Evolutionary conservation across 2,797 vertebrate species (phyloP).

Genomic region (Anguilla anguilla): DNA sequence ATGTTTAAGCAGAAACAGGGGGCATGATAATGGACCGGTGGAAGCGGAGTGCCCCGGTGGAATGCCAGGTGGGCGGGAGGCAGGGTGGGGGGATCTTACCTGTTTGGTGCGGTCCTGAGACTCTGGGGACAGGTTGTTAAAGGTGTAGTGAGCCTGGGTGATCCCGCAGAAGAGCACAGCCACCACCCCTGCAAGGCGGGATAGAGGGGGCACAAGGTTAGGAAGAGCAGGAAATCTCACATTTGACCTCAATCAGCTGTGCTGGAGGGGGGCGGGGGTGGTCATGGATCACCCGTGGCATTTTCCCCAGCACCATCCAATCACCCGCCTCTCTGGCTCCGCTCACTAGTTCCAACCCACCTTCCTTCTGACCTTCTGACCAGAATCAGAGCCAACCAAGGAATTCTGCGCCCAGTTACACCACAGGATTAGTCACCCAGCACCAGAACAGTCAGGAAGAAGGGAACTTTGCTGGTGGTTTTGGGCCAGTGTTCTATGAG

Average conservation of each 20-base stretch:
- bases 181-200: slow-evolving; percentile 82
- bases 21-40: background rate
- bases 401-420: background rate
- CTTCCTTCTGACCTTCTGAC: too few species aligned
- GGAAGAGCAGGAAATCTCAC: background rate
- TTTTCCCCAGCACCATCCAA: background rate
- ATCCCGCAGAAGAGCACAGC: slow-evolving; percentile 97
- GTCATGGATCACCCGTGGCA: background rate
- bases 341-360: too few species aligned
- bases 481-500: too few species aligned
- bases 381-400: background rate
- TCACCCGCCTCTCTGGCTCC: background rate
- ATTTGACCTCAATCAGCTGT: background rate
- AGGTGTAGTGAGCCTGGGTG: slow-evolving; percentile 97
- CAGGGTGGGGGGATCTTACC: slow-evolving; percentile 67
- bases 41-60: background rate
- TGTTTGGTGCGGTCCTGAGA: slow-evolving; percentile 94
- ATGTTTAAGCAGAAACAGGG: background rate
- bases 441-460: background rate
- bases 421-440: background rate
- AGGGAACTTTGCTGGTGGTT: too few species aligned
- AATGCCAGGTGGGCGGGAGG: background rate
- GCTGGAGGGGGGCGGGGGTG: too few species aligned
- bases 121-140: slow-evolving; percentile 93
- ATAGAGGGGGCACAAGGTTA: background rate